phyloP scores from a whole-genome alignment of 2,888 invertebrate species.

The Neoaliturus tenellus region DNA sequence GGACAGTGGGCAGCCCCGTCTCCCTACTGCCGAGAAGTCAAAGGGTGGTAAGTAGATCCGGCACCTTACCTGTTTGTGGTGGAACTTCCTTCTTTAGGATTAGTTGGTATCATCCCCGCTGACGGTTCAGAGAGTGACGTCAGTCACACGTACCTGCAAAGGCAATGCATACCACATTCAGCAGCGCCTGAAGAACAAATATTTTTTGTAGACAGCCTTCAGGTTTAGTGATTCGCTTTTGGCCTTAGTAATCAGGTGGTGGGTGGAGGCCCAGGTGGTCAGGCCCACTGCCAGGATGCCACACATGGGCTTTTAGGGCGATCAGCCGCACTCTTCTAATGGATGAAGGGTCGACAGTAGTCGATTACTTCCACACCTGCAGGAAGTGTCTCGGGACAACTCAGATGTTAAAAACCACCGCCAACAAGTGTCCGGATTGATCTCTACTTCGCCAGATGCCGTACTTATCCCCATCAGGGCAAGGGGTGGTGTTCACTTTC shows the following conservation, averaged over 20 bases:
- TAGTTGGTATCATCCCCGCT: too few relatives aligned
- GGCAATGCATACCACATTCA: not conserved
- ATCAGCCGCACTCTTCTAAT: constrained; percentile 66
- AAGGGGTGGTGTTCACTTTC: not conserved
- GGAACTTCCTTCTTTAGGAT: too few relatives aligned
- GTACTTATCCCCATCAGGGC: constrained; percentile 5
- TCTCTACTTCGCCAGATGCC: not conserved
- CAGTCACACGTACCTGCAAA: too few relatives aligned
- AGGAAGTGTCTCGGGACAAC: constrained; percentile 20
- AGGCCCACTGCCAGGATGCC: constrained; percentile 57
- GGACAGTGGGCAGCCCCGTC: too few relatives aligned
- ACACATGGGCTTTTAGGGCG: constrained; percentile 67
- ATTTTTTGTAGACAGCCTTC: constrained; percentile 53
- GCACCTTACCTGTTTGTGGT: too few relatives aligned
- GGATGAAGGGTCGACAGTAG: constrained; percentile 58
- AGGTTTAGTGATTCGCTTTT: constrained; percentile 53
- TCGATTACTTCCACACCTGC: constrained; percentile 56
- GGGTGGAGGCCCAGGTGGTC: not conserved
- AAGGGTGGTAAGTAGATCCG: too few relatives aligned
- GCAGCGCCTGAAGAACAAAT: not conserved
- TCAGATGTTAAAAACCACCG: not conserved
- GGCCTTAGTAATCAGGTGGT: constrained; percentile 45
- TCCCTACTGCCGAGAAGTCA: too few relatives aligned
- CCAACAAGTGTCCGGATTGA: not conserved
- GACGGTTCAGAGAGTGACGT: too few relatives aligned